Conservation (phyloP, 2,888 invertebrate genomes). For the Leucoma salicis region DNA sequence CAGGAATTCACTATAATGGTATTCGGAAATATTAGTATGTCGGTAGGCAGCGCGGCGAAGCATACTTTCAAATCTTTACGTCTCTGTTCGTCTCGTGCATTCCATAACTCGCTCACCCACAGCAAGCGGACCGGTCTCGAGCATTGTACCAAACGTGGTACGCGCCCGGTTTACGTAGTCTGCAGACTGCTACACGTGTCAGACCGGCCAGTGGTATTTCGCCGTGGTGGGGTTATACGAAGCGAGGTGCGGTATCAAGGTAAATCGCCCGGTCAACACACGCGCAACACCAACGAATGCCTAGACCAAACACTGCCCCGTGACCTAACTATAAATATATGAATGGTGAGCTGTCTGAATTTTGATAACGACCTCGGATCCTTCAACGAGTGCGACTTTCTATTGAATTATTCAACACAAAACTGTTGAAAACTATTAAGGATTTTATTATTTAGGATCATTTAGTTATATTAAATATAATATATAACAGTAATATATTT, state of each 20-base stretch:
- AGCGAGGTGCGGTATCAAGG: slow-evolving; percentile 75
- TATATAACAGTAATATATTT: too few relatives aligned
- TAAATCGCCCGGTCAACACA: slow-evolving; percentile 77
- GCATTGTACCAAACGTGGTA: slow-evolving; percentile 71
- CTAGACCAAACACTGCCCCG: slow-evolving; percentile 74
- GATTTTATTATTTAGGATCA: too few relatives aligned
- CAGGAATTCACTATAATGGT: slow-evolving; percentile 21
- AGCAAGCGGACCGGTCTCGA: slow-evolving; percentile 75
- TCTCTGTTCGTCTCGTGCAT: slow-evolving; percentile 72
- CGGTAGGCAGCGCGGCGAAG: slow-evolving; percentile 60
- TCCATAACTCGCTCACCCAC: slow-evolving; percentile 81
- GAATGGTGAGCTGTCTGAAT: slow-evolving; percentile 42
- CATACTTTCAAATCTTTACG: slow-evolving; percentile 74
- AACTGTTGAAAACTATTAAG: too few relatives aligned
- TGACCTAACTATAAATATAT: slow-evolving; percentile 64
- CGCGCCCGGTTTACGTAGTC: slow-evolving; percentile 55
- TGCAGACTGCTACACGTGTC: slow-evolving; percentile 42
- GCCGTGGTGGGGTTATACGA: slow-evolving; percentile 56
- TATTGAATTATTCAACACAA: too few relatives aligned
- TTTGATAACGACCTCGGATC: slow-evolving; percentile 46
- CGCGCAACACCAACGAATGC: slow-evolving; percentile 65
- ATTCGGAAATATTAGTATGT: slow-evolving; percentile 48
- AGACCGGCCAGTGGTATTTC: slow-evolving; percentile 43
- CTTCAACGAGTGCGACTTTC: slow-evolving; percentile 17
- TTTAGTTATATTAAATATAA: too few relatives aligned